These are phyloP conservation scores for Cherax quadricarinatus DNA, from an alignment of 1,140 invertebrate species.

Conservation along the genomic window DNA sequence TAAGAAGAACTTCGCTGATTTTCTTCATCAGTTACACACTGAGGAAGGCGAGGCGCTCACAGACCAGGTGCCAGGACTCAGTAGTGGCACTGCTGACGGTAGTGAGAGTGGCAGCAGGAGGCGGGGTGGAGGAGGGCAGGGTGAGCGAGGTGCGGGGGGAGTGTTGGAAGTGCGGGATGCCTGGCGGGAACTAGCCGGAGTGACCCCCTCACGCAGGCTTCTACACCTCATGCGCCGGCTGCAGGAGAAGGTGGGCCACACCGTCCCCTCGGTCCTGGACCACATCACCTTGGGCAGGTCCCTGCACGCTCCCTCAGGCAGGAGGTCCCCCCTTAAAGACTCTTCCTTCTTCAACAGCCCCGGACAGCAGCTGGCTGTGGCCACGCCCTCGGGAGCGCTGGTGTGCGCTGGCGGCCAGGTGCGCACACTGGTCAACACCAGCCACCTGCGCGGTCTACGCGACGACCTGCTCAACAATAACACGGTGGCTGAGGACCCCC, in stretches of 20 bases:
- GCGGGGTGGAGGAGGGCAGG: background rate
- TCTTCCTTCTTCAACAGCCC: conserved; percentile 63
- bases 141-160: conserved; percentile 28
- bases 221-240: conserved; percentile 72
- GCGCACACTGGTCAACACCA: conserved; percentile 62
- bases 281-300: conserved; percentile 69
- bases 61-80: conserved; percentile 7
- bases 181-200: conserved; percentile 71
- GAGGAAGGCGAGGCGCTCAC: conserved; percentile 10
- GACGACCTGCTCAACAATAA: conserved; percentile 72
- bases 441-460: conserved; percentile 54
- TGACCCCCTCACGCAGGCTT: conserved; percentile 70
- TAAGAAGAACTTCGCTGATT: conserved; percentile 53
- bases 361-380: conserved; percentile 63
- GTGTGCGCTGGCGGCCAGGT: conserved; percentile 61
- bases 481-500: conserved; percentile 32
- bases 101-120: background rate
- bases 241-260: conserved; percentile 70
- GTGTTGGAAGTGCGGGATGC: conserved; percentile 59
- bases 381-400: conserved; percentile 64
- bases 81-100: conserved; percentile 43
- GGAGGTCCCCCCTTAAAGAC: conserved; percentile 61
- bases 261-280: conserved; percentile 52
- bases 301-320: background rate
- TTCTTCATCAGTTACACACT: conserved; percentile 46